phyloP scores from a whole-genome alignment of 2,888 invertebrate species.

The Hemistola chrysoprasaria region DNA sequence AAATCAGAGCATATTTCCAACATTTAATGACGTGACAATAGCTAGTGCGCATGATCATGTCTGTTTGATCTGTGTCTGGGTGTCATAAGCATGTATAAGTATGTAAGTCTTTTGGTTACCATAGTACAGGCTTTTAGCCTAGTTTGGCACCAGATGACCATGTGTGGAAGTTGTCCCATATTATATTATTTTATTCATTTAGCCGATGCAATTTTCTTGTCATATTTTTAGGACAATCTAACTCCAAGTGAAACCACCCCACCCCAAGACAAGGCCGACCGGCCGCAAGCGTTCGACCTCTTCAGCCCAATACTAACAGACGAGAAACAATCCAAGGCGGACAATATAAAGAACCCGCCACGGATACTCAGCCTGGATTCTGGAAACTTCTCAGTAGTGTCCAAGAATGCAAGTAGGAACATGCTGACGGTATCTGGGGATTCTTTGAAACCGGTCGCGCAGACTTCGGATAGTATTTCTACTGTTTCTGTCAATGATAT shows the following conservation, averaged over 20 bases:
- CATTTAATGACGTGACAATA: too few relatives aligned
- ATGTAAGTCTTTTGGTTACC: too few relatives aligned
- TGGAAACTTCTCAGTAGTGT: conserved; percentile 68
- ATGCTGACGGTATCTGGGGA: conserved; percentile 63
- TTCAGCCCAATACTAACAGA: conserved; percentile 79
- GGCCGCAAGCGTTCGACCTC: conserved; percentile 71
- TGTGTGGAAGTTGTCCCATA: too few relatives aligned
- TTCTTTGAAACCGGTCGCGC: conserved; percentile 59
- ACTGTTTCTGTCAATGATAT: conserved; percentile 83
- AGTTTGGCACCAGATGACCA: too few relatives aligned
- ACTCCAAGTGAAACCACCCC: conserved; percentile 38
- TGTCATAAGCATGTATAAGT: too few relatives aligned
- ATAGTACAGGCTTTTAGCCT: too few relatives aligned
- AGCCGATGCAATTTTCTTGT: too few relatives aligned
- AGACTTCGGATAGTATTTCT: conserved; percentile 68
- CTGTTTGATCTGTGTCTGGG: too few relatives aligned
- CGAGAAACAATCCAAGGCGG: conserved; percentile 66
- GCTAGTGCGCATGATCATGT: too few relatives aligned
- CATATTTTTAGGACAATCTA: conserved; percentile 60
- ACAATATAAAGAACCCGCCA: conserved; percentile 56
- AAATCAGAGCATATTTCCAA: too few relatives aligned
- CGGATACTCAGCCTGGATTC: conserved; percentile 66
- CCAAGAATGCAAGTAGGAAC: conserved; percentile 55
- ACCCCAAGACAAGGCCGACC: conserved; percentile 43
- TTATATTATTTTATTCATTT: too few relatives aligned